Conservation (phyloP, 2,113 vertebrate species). For the Eubucco bourcierii region DNA sequence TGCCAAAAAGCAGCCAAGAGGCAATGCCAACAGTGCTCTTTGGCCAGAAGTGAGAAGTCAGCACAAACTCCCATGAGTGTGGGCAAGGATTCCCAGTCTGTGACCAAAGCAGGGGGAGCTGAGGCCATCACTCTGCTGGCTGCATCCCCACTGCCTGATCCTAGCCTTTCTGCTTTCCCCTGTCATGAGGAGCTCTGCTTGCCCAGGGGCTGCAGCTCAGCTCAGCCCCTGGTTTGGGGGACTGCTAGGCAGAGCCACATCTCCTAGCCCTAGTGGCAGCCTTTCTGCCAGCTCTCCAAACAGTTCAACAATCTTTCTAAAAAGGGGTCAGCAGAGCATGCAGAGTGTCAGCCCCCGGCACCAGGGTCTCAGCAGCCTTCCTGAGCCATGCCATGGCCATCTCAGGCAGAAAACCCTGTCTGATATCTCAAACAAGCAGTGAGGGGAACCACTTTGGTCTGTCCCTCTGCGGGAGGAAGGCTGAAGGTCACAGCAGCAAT, state of each 20-base stretch:
- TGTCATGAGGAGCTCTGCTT: background rate
- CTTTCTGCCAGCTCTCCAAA: background rate
- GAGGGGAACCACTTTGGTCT: background rate
- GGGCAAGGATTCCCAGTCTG: background rate
- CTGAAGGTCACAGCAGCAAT: background rate
- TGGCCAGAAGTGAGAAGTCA: background rate
- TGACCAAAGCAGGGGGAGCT: rapidly evolving
- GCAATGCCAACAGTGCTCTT: background rate
- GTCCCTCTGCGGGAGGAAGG: background rate
- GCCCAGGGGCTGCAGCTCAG: background rate
- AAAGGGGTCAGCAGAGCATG: background rate
- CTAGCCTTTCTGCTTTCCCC: background rate
- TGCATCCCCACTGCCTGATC: background rate
- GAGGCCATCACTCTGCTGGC: background rate
- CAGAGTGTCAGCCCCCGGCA: background rate
- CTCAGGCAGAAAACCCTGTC: background rate
- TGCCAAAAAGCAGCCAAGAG: background rate
- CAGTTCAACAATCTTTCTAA: background rate
- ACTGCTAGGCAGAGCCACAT: background rate
- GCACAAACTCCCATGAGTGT: background rate
- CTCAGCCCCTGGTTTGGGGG: background rate
- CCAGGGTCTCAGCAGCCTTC: background rate
- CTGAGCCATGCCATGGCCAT: background rate
- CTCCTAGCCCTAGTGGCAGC: background rate
- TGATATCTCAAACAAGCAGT: background rate